Base-by-base conservation (phyloP, 2,888 invertebrate species). In the Aporophyla lueneburgensis region DNA sequence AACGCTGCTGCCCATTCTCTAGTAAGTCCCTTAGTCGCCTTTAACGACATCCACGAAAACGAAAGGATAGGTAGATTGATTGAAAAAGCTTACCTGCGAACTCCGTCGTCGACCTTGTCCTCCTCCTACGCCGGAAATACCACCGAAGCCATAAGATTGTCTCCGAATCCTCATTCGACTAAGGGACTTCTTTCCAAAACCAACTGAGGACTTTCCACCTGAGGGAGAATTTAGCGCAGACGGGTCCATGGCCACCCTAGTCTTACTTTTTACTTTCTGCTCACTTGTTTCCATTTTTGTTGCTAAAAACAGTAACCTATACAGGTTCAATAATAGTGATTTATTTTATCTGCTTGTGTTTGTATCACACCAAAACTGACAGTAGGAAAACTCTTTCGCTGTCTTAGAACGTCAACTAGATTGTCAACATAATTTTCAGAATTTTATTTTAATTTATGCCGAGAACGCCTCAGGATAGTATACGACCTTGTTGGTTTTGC, bases 161-260 rank as follows among this genome's bases (percentile, higher is more conserved):
- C 77, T 91, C 5, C 96, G 88, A n/a, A 95, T 51, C 71, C 78
- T 93, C 63, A 95, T 16, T 24, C 96, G 90, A 49, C 96, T 95
- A 74, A 92, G 83, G 59, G 78, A 49, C 9, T 0, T 54, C 24
- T 5, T 5, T 1, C 0, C 12, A 2, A 69, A 6, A n/a, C 0
- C 58, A 0, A 0, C 0, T 0, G 0, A 0, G 6, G 78, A 46
- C 24, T 27, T 78, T n/a, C 46, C 9, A 0, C 0, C 21, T 19
- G 1, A 0, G 3, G 16, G 0, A 24, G 58, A 5, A 9, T 0
- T 10, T 5, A 9, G 0, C 54, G 2, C 0, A 43, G 68, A 61
- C 9, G 9, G 0, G 2, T 5, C 24, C 0, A 76, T 69, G 53
- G 46, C 76, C n/a, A 78, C 76, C 59, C 9, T 59, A 21, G 43